These are phyloP conservation scores for Canis aureus DNA, from an alignment of 2,113 vertebrate genomes.

Conservation along the genomic window DNA sequence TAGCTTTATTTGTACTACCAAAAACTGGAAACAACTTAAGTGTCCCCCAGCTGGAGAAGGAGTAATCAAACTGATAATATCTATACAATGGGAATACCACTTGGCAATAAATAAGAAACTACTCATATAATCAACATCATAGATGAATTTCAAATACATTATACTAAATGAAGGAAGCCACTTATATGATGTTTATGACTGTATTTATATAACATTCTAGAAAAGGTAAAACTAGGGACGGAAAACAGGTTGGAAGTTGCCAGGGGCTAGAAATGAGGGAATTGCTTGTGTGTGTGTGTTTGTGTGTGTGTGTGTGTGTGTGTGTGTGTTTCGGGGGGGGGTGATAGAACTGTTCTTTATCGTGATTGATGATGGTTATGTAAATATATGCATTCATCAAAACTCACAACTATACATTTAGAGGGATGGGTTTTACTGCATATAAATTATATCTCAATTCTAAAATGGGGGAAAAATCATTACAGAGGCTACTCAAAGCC, in stretches of 20 bases:
- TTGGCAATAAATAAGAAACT: background rate
- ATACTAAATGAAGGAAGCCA: slow-evolving; percentile 31
- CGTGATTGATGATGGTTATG: background rate
- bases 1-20: background rate
- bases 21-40: background rate
- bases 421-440: background rate
- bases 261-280: background rate
- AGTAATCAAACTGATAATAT: background rate
- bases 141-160: background rate
- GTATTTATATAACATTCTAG: background rate
- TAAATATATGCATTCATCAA: background rate
- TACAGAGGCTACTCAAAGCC: background rate
- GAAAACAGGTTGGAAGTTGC: background rate
- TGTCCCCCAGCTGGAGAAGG: background rate
- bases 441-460: slow-evolving; percentile 25
- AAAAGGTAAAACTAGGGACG: background rate
- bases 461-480: background rate
- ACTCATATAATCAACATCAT: background rate
- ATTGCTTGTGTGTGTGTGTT: background rate
- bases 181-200: slow-evolving; percentile 11
- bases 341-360: background rate
- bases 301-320: no score
- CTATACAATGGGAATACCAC: background rate
- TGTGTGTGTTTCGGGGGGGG: no score
- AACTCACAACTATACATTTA: background rate